Evolutionary conservation across 2,797 vertebrate species (phyloP).

Genomic region (Thamnophis elegans): DNA sequence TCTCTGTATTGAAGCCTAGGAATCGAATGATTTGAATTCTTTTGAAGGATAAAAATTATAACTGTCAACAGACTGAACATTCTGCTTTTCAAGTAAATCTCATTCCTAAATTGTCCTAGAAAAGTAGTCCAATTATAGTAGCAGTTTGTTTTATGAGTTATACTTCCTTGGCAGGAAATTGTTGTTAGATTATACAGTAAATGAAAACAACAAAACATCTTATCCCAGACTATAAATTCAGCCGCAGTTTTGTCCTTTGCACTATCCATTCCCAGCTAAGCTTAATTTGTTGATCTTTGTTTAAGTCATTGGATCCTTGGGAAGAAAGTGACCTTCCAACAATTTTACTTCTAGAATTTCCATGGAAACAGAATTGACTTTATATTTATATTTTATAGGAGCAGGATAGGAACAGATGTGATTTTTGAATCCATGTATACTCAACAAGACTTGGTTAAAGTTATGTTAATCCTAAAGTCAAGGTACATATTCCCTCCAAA

Average conservation of each 20-base stretch:
- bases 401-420: too few relatives aligned
- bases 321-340: not conserved
- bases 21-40: not conserved
- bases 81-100: not conserved
- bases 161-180: not conserved
- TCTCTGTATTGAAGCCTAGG: not conserved
- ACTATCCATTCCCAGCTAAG: not conserved
- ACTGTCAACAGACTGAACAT: not conserved
- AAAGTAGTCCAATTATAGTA: not conserved
- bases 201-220: not conserved
- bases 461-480: not conserved
- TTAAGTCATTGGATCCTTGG: not conserved
- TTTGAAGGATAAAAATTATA: not conserved
- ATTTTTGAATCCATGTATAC: not conserved
- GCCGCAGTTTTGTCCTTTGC: not conserved
- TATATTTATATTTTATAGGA: not conserved
- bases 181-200: not conserved
- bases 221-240: not conserved
- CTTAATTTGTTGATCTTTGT: not conserved
- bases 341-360: not conserved
- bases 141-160: not conserved
- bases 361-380: not conserved
- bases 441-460: not conserved
- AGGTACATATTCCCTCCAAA: accelerated
- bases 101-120: not conserved